These are phyloP conservation scores for Lepidostoma basale DNA, from an alignment of 1,140 invertebrate species.

Conservation along the genomic window DNA sequence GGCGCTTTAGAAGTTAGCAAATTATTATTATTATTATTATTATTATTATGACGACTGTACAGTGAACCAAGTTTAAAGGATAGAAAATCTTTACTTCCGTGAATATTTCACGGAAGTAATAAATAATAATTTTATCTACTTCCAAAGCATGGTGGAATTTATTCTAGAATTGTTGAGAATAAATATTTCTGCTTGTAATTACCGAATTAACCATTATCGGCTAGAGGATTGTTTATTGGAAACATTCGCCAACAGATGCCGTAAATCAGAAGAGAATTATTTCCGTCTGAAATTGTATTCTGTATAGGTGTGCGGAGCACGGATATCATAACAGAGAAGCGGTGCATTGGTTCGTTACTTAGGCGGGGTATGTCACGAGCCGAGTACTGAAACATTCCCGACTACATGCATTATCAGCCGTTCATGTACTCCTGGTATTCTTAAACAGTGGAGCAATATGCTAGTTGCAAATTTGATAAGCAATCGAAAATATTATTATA, in stretches of 20 bases:
- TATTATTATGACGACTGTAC: too few relatives aligned
- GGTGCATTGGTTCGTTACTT: background rate
- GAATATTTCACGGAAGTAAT: too few relatives aligned
- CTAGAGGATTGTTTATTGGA: background rate
- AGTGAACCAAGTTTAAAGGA: too few relatives aligned
- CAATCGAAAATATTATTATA: too few relatives aligned
- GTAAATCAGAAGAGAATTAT: too few relatives aligned
- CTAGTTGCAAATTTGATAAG: too few relatives aligned
- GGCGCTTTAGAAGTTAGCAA: too few relatives aligned
- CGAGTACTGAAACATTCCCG: background rate
- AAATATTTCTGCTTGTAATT: background rate
- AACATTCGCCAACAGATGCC: too few relatives aligned
- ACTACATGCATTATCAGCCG: background rate
- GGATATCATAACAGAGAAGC: constrained; percentile 8
- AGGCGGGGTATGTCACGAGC: constrained; percentile 15
- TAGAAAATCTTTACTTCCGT: too few relatives aligned
- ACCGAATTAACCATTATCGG: background rate
- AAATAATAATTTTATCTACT: too few relatives aligned
- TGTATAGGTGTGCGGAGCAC: too few relatives aligned
- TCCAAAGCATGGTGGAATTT: background rate
- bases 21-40: too few relatives aligned
- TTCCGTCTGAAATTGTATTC: constrained; percentile 2
- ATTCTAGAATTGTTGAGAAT: background rate
- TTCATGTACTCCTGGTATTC: background rate
- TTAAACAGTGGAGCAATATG: background rate